Conservation (phyloP, 2,113 vertebrate species). For the Carlito syrichta region DNA sequence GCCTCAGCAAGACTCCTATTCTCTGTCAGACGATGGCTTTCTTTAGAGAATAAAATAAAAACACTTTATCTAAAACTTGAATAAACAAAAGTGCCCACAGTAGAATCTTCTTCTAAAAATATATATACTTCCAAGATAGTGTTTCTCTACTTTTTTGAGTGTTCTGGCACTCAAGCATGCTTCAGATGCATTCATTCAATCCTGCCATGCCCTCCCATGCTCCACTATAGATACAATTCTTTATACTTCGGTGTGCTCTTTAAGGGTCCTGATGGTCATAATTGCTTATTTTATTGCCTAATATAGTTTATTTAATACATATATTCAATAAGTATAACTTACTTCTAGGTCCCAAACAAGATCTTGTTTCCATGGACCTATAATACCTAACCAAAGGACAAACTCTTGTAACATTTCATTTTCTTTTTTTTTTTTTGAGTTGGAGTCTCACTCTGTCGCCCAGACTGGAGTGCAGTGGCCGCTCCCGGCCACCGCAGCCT, state of each 20-base stretch:
- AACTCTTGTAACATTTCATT: not conserved
- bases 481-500: no score
- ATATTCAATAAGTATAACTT: not conserved
- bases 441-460: no score
- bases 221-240: not conserved
- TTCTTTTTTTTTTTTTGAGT: no score
- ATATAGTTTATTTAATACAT: not conserved
- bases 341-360: not conserved
- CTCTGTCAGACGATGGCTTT: not conserved
- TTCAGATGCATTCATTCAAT: not conserved
- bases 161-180: not conserved
- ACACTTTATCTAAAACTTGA: not conserved
- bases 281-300: not conserved
- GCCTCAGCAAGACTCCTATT: not conserved
- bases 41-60: not conserved
- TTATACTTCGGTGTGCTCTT: not conserved
- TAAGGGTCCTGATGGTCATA: not conserved
- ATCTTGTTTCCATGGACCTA: not conserved
- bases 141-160: not conserved
- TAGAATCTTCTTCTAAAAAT: not conserved
- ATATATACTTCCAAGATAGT: not conserved
- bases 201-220: not conserved
- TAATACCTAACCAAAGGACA: not conserved
- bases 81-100: not conserved
- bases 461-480: no score